These are phyloP conservation scores for Henicopernis longicauda DNA, from an alignment of 2,113 vertebrate species.

Conservation along the genomic window DNA sequence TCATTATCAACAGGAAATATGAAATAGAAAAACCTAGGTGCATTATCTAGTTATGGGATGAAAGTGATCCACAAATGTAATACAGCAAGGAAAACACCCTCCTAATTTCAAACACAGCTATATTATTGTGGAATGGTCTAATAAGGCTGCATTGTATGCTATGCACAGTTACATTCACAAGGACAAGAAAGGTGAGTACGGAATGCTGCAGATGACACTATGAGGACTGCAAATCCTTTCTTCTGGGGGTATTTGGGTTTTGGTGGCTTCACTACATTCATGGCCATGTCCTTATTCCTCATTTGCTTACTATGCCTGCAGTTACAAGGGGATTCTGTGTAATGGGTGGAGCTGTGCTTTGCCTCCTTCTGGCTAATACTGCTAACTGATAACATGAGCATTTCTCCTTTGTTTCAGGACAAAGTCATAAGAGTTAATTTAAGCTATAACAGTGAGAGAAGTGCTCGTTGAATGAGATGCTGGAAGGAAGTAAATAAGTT, in stretches of 20 bases:
- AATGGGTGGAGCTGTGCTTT: not conserved
- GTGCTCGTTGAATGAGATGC: not conserved
- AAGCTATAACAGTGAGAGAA: not conserved
- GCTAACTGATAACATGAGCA: not conserved
- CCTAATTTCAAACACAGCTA: not conserved
- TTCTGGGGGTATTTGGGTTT: not conserved
- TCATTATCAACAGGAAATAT: not conserved
- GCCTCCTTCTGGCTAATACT: not conserved
- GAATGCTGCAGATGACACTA: not conserved
- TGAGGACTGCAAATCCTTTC: not conserved
- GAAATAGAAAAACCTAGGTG: not conserved
- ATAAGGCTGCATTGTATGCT: not conserved
- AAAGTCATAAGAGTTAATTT: conserved; percentile 4
- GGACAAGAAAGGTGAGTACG: not conserved
- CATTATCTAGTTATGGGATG: not conserved
- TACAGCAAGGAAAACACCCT: not conserved
- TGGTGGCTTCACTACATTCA: not conserved
- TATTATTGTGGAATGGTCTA: not conserved
- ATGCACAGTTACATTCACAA: not conserved
- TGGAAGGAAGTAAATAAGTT: conserved; percentile 23
- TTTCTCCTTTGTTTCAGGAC: not conserved
- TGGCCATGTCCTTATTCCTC: not conserved
- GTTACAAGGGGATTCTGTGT: not conserved
- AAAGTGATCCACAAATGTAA: not conserved
- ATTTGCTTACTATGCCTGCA: not conserved